Evolutionary conservation across 2,113 vertebrate species (phyloP), one percentile per base, ranked within the genome.

Genomic region (Solea solea): DNA sequence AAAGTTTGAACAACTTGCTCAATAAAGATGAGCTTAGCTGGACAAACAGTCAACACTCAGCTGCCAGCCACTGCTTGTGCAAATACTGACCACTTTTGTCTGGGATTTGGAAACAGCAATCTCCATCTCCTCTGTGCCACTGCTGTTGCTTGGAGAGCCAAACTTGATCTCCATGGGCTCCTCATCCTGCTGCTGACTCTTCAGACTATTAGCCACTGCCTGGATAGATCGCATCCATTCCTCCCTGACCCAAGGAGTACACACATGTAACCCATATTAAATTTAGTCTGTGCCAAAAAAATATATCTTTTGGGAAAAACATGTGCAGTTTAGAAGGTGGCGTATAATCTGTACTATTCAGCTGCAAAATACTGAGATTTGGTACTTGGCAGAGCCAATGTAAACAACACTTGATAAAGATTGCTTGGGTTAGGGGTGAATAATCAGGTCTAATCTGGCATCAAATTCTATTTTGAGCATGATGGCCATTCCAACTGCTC

Each of bases 221-320:
- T 98, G 96, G 78, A 98, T 98, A 56, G 96, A 94, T 57, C 88
- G 90, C 85, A 97, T 97, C 97, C 97, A 98, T 61, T 98, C 96
- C 89, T 98, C 96, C 80, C 96, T 98, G 69, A 72, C 10, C 42
- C 53, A 10, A 27, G 53, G 64, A 61, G 34, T 42, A 65, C 63
- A 74, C 70, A 81, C 52, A 75, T 3, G 8, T 28, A 56, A 42
- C 50, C 34, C 14, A 72, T 40, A 61, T 64, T n/a, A 70, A 71
- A 76, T 68, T 15, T 54, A 2, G 8, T 0, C 41, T 61, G n/a
- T 14, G 7, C 44, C 51, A 61, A 55, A 68, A 62, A 16, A 56
- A 34, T 55, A 27, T 44, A 63, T 72, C 16, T 55, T 65, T 6
- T 58, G 39, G 9, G 5, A 12, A 59, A 82, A 15, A 63, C 83